These are phyloP conservation scores for Drosophila greeni DNA, from an alignment of 2,888 invertebrate genomes.

Conservation along the genomic window DNA sequence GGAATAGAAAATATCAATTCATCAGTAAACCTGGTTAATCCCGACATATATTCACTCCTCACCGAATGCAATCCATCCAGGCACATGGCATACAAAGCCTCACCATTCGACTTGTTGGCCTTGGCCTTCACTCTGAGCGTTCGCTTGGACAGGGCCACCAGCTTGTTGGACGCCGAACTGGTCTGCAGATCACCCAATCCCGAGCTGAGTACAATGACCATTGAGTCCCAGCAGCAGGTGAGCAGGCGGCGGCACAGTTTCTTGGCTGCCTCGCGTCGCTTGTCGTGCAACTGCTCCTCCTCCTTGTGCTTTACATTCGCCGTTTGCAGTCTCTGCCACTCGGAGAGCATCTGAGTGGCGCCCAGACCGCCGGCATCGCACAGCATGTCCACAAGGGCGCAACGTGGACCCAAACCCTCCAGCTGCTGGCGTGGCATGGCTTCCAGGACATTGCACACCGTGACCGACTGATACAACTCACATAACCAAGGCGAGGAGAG, in stretches of 20 bases:
- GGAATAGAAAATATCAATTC: slow-evolving; percentile 8
- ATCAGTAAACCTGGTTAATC: neutral
- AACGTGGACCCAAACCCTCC: slow-evolving; percentile 72
- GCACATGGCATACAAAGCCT: slow-evolving; percentile 90
- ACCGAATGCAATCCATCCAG: slow-evolving; percentile 93
- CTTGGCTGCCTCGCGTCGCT: slow-evolving; percentile 88
- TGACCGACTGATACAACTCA: slow-evolving; percentile 92
- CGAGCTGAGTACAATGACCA: slow-evolving; percentile 91
- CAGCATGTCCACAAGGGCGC: slow-evolving; percentile 79
- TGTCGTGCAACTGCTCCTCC: slow-evolving; percentile 81
- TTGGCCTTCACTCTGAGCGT: slow-evolving; percentile 78
- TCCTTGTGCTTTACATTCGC: slow-evolving; percentile 84
- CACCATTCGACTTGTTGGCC: slow-evolving; percentile 82
- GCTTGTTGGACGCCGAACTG: slow-evolving; percentile 79
- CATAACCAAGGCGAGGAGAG: slow-evolving; percentile 95
- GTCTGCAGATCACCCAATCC: slow-evolving; percentile 82
- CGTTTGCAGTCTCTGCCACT: slow-evolving; percentile 91
- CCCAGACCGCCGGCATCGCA: slow-evolving; percentile 91
- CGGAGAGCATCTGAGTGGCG: slow-evolving; percentile 90
- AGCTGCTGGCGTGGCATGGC: slow-evolving; percentile 73
- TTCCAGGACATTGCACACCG: slow-evolving; percentile 81
- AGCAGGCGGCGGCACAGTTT: slow-evolving; percentile 87
- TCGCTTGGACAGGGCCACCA: slow-evolving; percentile 82
- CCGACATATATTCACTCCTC: slow-evolving; percentile 37
- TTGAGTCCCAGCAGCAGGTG: slow-evolving; percentile 94